phyloP scores from a whole-genome alignment of 2,113 vertebrate species.

The Sapajus apella region DNA sequence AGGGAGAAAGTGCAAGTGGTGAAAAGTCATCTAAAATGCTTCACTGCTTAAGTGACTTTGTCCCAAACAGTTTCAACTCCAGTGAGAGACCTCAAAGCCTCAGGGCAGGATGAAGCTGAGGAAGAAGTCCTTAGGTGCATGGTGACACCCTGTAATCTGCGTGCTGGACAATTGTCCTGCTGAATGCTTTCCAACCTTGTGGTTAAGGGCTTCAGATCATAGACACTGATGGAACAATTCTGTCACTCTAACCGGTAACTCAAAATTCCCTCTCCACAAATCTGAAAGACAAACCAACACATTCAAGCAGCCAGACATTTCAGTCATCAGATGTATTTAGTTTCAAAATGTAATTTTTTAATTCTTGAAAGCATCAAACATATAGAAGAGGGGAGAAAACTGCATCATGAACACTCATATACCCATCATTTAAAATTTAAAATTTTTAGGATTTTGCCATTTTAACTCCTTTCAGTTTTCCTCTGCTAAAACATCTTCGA shows the following conservation, averaged over 20 bases:
- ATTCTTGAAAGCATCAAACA: background rate
- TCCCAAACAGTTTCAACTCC: background rate
- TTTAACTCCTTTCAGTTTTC: conserved; percentile 8
- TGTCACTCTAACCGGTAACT: background rate
- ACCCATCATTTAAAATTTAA: background rate
- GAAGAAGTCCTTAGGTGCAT: background rate
- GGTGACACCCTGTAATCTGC: background rate
- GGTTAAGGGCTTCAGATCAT: background rate
- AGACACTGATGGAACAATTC: background rate
- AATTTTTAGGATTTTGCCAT: background rate
- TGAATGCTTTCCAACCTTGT: background rate
- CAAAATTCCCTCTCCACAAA: background rate
- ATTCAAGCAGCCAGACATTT: background rate
- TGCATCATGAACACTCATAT: background rate
- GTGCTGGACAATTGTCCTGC: background rate
- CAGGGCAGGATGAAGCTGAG: background rate
- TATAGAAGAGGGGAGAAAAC: background rate
- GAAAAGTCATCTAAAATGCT: background rate
- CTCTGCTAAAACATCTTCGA: background rate
- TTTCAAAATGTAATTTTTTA: background rate
- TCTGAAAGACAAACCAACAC: background rate
- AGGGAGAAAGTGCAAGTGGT: background rate
- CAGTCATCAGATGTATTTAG: background rate
- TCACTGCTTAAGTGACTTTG: background rate
- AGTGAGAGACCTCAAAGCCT: background rate